Evolutionary conservation across 2,888 invertebrate genomes (phyloP).

Genomic region (Agrochola lota): DNA sequence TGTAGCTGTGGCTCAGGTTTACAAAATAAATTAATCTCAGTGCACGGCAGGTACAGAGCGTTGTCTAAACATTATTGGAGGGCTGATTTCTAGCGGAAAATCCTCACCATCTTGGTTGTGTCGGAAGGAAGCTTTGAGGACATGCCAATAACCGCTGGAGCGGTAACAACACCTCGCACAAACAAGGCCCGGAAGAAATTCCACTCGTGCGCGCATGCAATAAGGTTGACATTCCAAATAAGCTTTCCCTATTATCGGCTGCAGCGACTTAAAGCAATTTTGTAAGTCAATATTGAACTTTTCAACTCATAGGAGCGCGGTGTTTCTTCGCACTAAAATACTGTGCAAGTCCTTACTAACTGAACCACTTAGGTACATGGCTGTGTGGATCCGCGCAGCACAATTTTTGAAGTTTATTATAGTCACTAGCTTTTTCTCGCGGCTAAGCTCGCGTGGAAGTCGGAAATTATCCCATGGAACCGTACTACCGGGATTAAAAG

Average conservation of each 20-base stretch:
- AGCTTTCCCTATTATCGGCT: constrained; percentile 82
- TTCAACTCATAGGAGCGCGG: constrained; percentile 84
- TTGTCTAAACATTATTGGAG: constrained; percentile 72
- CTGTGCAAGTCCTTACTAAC: constrained; percentile 61
- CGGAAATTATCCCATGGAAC: too few species aligned
- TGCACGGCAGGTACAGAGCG: constrained; percentile 50
- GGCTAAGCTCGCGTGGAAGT: too few species aligned
- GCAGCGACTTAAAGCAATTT: constrained; percentile 88
- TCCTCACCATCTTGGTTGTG: constrained; percentile 71
- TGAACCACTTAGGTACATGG: constrained; percentile 67
- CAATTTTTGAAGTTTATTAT: constrained; percentile 30
- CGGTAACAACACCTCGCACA: constrained; percentile 84
- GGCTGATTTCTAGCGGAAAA: constrained; percentile 79
- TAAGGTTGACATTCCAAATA: constrained; percentile 85
- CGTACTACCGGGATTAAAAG: too few species aligned
- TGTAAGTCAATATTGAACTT: constrained; percentile 89
- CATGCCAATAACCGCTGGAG: constrained; percentile 87
- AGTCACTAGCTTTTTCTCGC: too few species aligned
- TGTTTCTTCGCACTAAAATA: constrained; percentile 83
- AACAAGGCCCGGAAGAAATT: constrained; percentile 79
- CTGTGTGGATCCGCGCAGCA: constrained; percentile 32
- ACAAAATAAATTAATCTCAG: constrained; percentile 57
- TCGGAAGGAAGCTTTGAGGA: constrained; percentile 87
- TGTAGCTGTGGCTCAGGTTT: constrained; percentile 3
- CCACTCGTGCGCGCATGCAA: constrained; percentile 74